Conservation (phyloP, 2,888 invertebrate genomes). For the Lasioglossum leucozonium region DNA sequence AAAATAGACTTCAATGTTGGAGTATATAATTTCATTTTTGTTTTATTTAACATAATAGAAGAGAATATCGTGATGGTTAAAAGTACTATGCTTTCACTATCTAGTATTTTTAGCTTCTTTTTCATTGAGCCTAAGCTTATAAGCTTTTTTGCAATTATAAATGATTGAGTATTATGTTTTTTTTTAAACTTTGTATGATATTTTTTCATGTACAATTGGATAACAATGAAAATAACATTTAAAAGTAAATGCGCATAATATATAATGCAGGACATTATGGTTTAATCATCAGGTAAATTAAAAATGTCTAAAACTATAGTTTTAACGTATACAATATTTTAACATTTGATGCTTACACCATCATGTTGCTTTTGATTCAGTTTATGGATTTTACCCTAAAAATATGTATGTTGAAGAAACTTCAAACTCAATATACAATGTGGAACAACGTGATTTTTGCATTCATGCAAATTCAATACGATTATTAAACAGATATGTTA, state of each 20-base stretch:
- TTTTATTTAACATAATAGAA: not conserved
- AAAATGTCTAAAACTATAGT: not conserved
- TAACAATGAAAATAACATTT: not conserved
- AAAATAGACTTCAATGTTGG: conserved; percentile 12
- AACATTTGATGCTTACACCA: conserved; percentile 22
- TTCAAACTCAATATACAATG: not conserved
- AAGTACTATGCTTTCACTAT: conserved; percentile 26
- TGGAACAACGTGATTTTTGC: conserved; percentile 14
- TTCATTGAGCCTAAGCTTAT: conserved; percentile 5
- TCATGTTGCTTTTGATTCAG: conserved; percentile 11
- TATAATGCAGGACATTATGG: conserved; percentile 31
- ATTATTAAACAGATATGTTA: conserved; percentile 41
- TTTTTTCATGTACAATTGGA: conserved; percentile 8
- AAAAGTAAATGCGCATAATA: conserved; percentile 29
- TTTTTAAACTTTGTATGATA: conserved; percentile 31
- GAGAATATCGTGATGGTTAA: conserved; percentile 19
- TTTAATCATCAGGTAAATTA: conserved; percentile 15
- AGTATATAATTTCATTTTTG: not conserved
- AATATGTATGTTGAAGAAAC: conserved; percentile 11
- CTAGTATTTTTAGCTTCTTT: conserved; percentile 14
- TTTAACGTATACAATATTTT: not conserved
- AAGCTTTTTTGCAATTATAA: too few species aligned
- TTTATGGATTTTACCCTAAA: conserved; percentile 27
- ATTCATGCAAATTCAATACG: conserved; percentile 22
- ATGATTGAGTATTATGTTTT: not conserved